Evolutionary conservation across 1,140 invertebrate genomes (phyloP).

Genomic region (Aphaenogaster ashmeadi): DNA sequence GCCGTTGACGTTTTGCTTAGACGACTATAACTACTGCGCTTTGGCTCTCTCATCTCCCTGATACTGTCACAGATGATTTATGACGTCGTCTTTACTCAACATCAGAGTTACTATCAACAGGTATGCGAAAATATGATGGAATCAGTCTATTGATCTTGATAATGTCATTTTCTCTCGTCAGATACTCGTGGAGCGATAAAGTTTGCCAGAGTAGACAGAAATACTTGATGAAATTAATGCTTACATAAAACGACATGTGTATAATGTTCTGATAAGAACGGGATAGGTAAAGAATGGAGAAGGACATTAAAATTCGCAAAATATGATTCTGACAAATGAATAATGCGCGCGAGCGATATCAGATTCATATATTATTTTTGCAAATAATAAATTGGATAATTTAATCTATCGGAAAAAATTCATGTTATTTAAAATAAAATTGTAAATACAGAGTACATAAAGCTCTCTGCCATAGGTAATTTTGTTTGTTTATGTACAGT

Average conservation of each 20-base stretch:
- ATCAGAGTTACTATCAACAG: slow-evolving; percentile 51
- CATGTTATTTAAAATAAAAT: slow-evolving; percentile 15
- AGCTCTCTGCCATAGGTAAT: background rate
- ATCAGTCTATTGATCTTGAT: slow-evolving; percentile 57
- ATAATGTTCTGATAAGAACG: background rate
- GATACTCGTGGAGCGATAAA: background rate
- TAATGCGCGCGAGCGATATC: background rate
- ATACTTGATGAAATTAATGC: slow-evolving; percentile 13
- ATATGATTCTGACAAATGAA: background rate
- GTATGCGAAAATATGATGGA: slow-evolving; percentile 36
- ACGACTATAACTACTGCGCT: slow-evolving; percentile 52
- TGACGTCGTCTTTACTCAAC: slow-evolving; percentile 42
- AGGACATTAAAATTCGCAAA: background rate
- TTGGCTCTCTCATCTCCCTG: slow-evolving; percentile 31
- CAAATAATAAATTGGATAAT: slow-evolving; percentile 9
- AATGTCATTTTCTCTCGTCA: slow-evolving; percentile 16
- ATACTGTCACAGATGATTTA: slow-evolving; percentile 62
- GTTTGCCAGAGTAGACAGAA: background rate
- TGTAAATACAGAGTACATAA: background rate
- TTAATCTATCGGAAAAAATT: slow-evolving; percentile 5
- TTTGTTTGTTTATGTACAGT: slow-evolving; percentile 38
- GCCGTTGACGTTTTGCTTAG: slow-evolving; percentile 60
- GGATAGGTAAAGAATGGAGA: background rate
- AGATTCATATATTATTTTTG: slow-evolving; percentile 11
- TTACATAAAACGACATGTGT: background rate